Conservation (phyloP, 2,797 vertebrate species). For the Alauda arvensis region DNA sequence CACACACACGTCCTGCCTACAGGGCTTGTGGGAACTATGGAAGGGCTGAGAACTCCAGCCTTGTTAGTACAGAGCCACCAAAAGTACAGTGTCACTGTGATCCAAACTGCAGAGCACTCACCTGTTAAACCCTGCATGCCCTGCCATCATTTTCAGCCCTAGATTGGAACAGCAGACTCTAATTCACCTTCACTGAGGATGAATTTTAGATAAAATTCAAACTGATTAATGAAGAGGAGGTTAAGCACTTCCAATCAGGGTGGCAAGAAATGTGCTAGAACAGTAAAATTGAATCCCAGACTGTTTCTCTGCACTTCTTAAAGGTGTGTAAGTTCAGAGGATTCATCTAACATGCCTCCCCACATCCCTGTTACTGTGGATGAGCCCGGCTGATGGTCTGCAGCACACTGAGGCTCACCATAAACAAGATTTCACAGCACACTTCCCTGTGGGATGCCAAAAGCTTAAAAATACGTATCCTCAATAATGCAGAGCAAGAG, state of each 20-base stretch:
- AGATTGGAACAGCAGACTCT: background rate
- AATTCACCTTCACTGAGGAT: background rate
- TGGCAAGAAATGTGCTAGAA: background rate
- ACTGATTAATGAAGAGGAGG: conserved; percentile 56
- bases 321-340: background rate
- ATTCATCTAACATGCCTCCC: background rate
- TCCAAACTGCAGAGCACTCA: background rate
- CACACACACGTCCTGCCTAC: fast-evolving
- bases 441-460: background rate
- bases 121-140: background rate
- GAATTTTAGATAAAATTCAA: conserved; percentile 44
- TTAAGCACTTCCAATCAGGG: conserved; percentile 46
- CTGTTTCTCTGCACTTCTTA: background rate
- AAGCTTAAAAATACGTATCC: fast-evolving
- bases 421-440: background rate
- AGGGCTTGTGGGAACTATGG: background rate
- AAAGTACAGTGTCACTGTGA: background rate
- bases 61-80: background rate
- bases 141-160: background rate
- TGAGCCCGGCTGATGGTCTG: fast-evolving
- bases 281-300: background rate
- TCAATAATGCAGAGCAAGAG: background rate
- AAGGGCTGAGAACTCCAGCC: background rate
- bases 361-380: background rate
- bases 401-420: background rate